These are phyloP conservation scores for Bradypus variegatus DNA, from an alignment of 2,797 vertebrate genomes.

Conservation along the genomic window DNA sequence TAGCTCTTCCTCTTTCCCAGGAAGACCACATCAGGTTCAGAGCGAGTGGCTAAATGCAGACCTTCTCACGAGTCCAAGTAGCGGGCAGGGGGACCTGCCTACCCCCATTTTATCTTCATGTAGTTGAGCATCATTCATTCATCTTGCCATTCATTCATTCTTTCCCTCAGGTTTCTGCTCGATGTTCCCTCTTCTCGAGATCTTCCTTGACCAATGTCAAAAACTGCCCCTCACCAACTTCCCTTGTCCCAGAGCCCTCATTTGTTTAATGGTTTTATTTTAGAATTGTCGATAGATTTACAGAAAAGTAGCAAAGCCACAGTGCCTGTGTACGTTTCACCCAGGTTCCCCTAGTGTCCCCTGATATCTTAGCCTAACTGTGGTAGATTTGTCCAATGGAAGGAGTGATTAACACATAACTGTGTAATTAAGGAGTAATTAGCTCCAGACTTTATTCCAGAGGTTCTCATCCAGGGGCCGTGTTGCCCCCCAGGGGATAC, in stretches of 20 bases:
- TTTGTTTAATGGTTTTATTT: neutral
- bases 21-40: neutral
- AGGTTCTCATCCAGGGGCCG: neutral
- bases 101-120: accelerated
- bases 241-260: neutral
- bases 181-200: neutral
- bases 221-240: neutral
- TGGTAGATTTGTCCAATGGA: neutral
- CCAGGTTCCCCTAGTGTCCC: neutral
- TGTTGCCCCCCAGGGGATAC: neutral
- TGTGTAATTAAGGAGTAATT: accelerated
- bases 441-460: neutral
- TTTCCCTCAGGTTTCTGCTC: neutral
- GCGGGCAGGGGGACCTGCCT: accelerated
- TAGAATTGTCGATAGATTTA: neutral
- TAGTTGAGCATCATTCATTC: too few species aligned
- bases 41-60: accelerated
- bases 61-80: too few species aligned
- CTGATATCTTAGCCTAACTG: neutral
- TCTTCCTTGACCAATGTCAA: neutral
- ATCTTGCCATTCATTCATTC: too few species aligned
- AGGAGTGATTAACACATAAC: neutral
- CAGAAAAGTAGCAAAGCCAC: neutral
- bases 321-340: accelerated
- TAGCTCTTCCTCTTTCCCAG: neutral